phyloP scores from a whole-genome alignment of 2,888 invertebrate species.

The Myathropa florea region DNA sequence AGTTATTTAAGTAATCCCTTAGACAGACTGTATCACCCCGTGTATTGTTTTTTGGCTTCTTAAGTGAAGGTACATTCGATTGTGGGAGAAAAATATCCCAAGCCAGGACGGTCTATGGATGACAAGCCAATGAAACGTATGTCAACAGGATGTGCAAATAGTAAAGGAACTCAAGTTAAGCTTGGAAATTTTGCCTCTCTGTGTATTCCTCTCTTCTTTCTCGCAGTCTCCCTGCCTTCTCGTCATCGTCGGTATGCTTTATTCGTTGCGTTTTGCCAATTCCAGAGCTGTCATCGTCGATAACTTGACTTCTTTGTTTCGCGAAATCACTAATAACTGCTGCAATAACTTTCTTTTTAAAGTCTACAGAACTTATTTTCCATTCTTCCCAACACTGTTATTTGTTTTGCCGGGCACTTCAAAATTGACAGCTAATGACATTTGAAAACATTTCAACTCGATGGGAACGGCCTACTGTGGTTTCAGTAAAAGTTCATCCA shows the following conservation, averaged over 20 bases:
- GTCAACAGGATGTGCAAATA: constrained; percentile 70
- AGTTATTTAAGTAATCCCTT: no score
- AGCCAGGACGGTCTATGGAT: neutral
- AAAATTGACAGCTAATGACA: no score
- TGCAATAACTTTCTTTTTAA: no score
- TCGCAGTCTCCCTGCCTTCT: neutral
- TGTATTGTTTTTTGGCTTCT: neutral
- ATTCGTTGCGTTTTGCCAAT: constrained; percentile 66
- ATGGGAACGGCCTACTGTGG: no score
- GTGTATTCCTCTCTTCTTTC: constrained; percentile 40
- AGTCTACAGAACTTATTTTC: no score
- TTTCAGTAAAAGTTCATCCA: no score
- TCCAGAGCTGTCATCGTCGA: constrained; percentile 53
- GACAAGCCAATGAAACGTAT: constrained; percentile 58
- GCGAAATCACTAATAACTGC: no score
- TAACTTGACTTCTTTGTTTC: neutral
- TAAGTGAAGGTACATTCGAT: neutral
- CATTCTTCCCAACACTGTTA: no score
- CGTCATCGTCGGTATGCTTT: constrained; percentile 59
- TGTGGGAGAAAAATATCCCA: constrained; percentile 17
- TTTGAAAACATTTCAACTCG: no score
- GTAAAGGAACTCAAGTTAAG: constrained; percentile 55
- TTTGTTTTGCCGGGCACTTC: no score
- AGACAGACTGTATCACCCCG: neutral
- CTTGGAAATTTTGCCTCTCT: constrained; percentile 70